Evolutionary conservation across 2,888 invertebrate species (phyloP).

Genomic region (Mesochorus sp.): DNA sequence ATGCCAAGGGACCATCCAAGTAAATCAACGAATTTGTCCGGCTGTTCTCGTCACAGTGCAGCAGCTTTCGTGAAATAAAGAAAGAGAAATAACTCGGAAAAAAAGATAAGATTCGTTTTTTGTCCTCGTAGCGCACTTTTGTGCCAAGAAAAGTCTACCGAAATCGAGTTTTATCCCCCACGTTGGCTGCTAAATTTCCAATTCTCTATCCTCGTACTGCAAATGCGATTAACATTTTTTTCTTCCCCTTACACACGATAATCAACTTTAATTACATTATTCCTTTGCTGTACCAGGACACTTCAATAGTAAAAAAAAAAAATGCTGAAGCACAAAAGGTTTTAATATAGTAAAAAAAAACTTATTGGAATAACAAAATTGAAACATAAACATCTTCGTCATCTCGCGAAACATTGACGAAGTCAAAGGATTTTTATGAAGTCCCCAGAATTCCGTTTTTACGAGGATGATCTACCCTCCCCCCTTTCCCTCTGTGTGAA

Average conservation of each 20-base stretch:
- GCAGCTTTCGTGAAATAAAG: not conserved
- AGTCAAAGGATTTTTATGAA: too few relatives aligned
- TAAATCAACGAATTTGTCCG: conserved; percentile 62
- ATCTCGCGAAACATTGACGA: too few relatives aligned
- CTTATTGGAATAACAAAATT: too few relatives aligned
- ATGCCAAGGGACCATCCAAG: conserved; percentile 33
- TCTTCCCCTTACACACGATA: not conserved
- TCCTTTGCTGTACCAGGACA: too few relatives aligned
- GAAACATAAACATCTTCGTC: too few relatives aligned
- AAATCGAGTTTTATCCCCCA: conserved; percentile 33
- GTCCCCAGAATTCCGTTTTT: too few relatives aligned
- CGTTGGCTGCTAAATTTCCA: conserved; percentile 7
- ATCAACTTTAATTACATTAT: not conserved
- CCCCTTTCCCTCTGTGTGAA: too few relatives aligned
- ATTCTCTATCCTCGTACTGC: not conserved
- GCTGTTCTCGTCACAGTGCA: not conserved
- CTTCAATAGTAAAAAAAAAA: too few relatives aligned
- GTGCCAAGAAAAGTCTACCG: conserved; percentile 9
- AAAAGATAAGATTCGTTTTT: not conserved
- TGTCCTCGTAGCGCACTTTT: conserved; percentile 19
- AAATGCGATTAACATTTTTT: not conserved
- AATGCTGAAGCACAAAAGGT: too few relatives aligned
- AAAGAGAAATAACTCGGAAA: not conserved
- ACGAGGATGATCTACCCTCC: too few relatives aligned
- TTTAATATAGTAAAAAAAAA: too few relatives aligned